These are phyloP conservation scores for Drosophila watanabei DNA, from an alignment of 1,140 invertebrate genomes.

Conservation along the genomic window DNA sequence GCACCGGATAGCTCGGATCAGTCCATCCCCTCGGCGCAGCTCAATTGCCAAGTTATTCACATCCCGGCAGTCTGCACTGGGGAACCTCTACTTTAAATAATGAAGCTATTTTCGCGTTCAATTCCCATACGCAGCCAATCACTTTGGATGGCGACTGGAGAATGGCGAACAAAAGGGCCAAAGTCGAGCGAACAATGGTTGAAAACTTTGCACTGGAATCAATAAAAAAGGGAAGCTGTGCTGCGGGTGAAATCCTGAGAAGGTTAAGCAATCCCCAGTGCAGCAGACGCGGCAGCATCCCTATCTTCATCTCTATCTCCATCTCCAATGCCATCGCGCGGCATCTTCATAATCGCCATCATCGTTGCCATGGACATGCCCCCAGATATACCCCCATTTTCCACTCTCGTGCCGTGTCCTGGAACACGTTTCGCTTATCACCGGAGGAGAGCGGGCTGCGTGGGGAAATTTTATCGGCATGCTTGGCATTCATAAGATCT, in stretches of 20 bases:
- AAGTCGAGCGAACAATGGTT: conserved; percentile 50
- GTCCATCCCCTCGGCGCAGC: conserved; percentile 51
- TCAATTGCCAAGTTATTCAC: conserved; percentile 60
- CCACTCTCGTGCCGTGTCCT: conserved; percentile 57
- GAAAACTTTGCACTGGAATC: conserved; percentile 58
- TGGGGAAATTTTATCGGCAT: conserved; percentile 70
- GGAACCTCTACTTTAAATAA: conserved; percentile 77
- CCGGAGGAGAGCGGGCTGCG: not conserved
- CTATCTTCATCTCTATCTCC: conserved; percentile 38
- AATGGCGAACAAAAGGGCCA: conserved; percentile 59
- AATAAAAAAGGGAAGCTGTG: conserved; percentile 37
- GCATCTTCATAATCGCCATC: conserved; percentile 78
- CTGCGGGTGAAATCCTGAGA: conserved; percentile 23
- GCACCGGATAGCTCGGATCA: conserved; percentile 5
- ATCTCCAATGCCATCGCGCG: conserved; percentile 3
- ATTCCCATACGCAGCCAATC: conserved; percentile 81
- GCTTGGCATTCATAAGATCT: conserved; percentile 81
- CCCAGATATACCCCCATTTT: conserved; percentile 22
- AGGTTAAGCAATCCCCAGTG: conserved; percentile 32
- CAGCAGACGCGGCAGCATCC: conserved; percentile 39
- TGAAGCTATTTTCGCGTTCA: conserved; percentile 82
- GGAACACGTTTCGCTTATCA: conserved; percentile 72
- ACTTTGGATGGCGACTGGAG: conserved; percentile 51
- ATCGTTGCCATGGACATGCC: conserved; percentile 58
- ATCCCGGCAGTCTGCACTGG: conserved; percentile 52